phyloP scores from a whole-genome alignment of 2,888 invertebrate genomes.

The Pollenia griseotomentosa region DNA sequence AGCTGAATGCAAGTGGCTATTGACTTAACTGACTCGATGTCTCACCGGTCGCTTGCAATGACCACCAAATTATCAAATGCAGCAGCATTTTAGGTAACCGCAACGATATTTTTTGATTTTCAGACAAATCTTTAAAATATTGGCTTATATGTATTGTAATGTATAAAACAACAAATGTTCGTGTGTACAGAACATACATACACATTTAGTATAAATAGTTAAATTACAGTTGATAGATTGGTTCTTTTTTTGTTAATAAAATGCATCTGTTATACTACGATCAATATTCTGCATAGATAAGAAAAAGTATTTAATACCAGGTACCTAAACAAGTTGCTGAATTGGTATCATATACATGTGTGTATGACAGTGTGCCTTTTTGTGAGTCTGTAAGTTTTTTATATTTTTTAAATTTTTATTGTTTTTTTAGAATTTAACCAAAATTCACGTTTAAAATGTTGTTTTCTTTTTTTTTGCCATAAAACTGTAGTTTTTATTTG shows the following conservation, averaged over 20 bases:
- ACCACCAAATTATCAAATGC: slow-evolving; percentile 45
- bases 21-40: slow-evolving; percentile 54
- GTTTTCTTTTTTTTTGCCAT: slow-evolving; percentile 28
- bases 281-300: slow-evolving; percentile 31
- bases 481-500: slow-evolving; percentile 34
- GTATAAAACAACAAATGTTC: too few relatives aligned
- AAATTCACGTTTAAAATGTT: slow-evolving; percentile 28
- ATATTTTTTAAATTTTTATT: slow-evolving; percentile 6
- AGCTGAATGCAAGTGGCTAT: slow-evolving; percentile 60
- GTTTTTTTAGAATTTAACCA: slow-evolving; percentile 38
- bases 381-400: slow-evolving; percentile 11
- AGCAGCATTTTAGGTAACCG: slow-evolving; percentile 25
- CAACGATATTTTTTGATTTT: slow-evolving; percentile 18
- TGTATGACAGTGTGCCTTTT: neutral
- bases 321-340: slow-evolving; percentile 22
- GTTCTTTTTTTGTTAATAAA: slow-evolving; percentile 15
- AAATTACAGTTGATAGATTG: slow-evolving; percentile 28
- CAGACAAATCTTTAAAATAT: slow-evolving; percentile 35
- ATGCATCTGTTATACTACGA: slow-evolving; percentile 40
- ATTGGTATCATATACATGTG: slow-evolving; percentile 27
- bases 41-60: slow-evolving; percentile 39
- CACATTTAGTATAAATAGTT: neutral
- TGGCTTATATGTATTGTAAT: neutral
- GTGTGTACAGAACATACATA: neutral
- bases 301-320: slow-evolving; percentile 22